Base-by-base conservation (phyloP, 2,888 invertebrate genomes). In the Zootermopsis nevadensis region DNA sequence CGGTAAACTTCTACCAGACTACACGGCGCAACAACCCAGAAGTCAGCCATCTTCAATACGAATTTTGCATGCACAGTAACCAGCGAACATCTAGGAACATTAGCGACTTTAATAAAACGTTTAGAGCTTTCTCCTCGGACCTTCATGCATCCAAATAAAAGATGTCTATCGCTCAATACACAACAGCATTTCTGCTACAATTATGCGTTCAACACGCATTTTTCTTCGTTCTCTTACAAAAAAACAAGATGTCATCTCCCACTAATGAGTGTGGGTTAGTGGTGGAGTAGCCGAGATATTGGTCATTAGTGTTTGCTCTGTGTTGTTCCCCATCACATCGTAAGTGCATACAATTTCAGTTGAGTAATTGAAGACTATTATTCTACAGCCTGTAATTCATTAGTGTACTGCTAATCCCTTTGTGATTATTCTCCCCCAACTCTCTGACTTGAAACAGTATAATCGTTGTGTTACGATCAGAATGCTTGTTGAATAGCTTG, bases 341-440 rank as follows among this genome's bases (percentile, higher is more conserved):
- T n/a, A 81, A 81, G 81, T 81, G 81, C 48, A 48, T 30, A 31
- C 69, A 60, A 77, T 82, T 79, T 69, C 66, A 35, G 31, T 30
- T 24, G 33, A n/a, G 67, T 82, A 79, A 79, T 42, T 48, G 67
- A 30, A 38, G 67, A 82, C 76, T 79, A 82, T 82, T 82, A 79
- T 82, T 82, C 60, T 66, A 77, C 12, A 42, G 66, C 19, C 27
- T 67, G 77, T 82, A 67, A 79, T 82, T 82, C 55, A 82, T 82
- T 77, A 79, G 53, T 30, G 24, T 77, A 53, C 1, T n/a, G 53
- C n/a, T 69, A 82, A 42, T 82, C 33, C 77, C 69, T 79, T 67
- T 69, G 33, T 69, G 7, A 69, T 69, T 69, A 33, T 22, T 22
- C 19, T 10, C 33, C 22, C 4, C 33, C 12, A 22, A 22, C 4